phyloP scores from a whole-genome alignment of 2,888 invertebrate genomes.

The Drosophila limbata region DNA sequence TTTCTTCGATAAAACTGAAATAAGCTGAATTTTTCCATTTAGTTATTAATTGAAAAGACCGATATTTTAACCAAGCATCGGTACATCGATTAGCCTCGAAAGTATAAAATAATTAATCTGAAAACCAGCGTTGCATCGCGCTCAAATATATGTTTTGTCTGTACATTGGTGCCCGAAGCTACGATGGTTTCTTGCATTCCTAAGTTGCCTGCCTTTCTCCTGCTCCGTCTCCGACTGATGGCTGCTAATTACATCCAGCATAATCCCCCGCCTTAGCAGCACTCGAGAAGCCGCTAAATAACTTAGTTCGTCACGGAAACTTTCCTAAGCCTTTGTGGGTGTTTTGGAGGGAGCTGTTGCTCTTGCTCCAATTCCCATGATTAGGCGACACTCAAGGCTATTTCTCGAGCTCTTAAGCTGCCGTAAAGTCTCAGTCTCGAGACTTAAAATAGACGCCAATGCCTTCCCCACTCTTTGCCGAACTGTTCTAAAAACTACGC shows the following conservation, averaged over 20 bases:
- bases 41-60: not conserved
- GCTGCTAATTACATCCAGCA: conserved; percentile 48
- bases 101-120: no score
- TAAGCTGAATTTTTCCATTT: not conserved
- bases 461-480: not conserved
- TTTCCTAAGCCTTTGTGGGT: conserved; percentile 52
- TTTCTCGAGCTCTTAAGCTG: conserved; percentile 52
- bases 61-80: no score
- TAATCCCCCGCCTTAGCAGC: conserved; percentile 22
- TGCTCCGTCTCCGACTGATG: not conserved
- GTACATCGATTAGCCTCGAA: not conserved
- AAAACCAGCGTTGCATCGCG: not conserved
- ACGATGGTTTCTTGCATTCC: not conserved
- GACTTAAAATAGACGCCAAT: conserved; percentile 46
- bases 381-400: conserved; percentile 20
- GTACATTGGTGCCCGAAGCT: no score
- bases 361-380: conserved; percentile 16
- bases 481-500: not conserved
- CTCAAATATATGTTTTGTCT: not conserved
- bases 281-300: conserved; percentile 42
- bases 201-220: not conserved
- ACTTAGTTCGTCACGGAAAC: conserved; percentile 58
- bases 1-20: not conserved
- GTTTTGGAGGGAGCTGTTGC: not conserved
- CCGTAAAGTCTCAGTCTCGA: conserved; percentile 52